These are phyloP conservation scores for Batillaria attramentaria DNA, from an alignment of 1,140 invertebrate species.

Conservation along the genomic window DNA sequence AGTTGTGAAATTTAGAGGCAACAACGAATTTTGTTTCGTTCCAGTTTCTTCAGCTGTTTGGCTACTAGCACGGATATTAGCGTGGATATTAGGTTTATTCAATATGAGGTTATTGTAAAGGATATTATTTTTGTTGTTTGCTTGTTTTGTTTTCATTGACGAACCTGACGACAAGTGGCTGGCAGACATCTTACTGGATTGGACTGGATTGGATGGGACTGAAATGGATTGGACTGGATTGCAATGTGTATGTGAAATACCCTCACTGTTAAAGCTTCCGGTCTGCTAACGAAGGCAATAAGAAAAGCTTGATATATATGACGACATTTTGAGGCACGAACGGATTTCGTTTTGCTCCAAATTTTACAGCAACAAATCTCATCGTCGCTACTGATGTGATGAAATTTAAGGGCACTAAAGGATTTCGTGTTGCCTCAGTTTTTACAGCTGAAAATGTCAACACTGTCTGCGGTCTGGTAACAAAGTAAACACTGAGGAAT, in stretches of 20 bases:
- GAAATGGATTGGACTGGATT: too few relatives aligned
- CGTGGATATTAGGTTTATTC: background rate
- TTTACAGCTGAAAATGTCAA: background rate
- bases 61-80: background rate
- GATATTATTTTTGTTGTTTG: background rate
- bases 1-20: background rate
- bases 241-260: too few relatives aligned
- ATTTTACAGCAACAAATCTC: background rate
- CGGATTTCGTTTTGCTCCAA: too few relatives aligned
- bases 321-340: too few relatives aligned
- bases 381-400: background rate
- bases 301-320: too few relatives aligned
- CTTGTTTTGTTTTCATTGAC: too few relatives aligned
- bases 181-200: too few relatives aligned
- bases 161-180: too few relatives aligned
- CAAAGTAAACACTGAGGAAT: background rate
- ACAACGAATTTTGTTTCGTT: background rate
- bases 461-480: background rate
- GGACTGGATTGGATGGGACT: too few relatives aligned
- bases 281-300: too few relatives aligned
- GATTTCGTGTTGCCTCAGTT: background rate
- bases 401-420: background rate
- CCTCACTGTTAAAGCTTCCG: too few relatives aligned
- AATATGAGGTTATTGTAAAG: background rate
- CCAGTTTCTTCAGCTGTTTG: background rate